Conservation (phyloP, 2,113 vertebrate species). For the Phalacrocorax carbo region DNA sequence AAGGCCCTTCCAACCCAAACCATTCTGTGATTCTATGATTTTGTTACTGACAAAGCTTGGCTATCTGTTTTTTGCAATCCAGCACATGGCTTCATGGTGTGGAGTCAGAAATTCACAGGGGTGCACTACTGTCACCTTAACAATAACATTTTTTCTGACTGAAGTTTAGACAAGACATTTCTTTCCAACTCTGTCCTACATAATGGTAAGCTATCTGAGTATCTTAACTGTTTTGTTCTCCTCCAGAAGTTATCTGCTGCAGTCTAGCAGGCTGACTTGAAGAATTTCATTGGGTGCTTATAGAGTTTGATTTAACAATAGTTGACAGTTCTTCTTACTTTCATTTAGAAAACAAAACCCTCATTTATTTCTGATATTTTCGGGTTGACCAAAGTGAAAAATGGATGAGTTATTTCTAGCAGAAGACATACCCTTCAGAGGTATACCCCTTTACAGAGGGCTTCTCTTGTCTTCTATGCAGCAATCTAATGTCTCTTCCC, state of each 20-base stretch:
- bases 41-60: neutral
- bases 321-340: neutral
- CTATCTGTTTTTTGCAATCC: neutral
- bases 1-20: neutral
- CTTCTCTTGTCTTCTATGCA: neutral
- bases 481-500: neutral
- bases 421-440: neutral
- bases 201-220: neutral
- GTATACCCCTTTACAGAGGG: neutral
- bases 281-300: neutral
- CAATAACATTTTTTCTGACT: neutral
- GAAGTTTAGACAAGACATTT: neutral
- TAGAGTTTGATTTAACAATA: neutral
- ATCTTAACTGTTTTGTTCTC: neutral
- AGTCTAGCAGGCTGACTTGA: neutral
- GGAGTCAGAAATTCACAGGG: neutral
- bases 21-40: neutral
- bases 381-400: neutral
- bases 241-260: neutral
- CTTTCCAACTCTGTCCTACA: neutral
- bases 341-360: neutral
- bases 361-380: neutral
- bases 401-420: neutral
- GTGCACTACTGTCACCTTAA: neutral
- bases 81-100: neutral